phyloP scores from a whole-genome alignment of 2,888 invertebrate species.

The Acronicta leporina region DNA sequence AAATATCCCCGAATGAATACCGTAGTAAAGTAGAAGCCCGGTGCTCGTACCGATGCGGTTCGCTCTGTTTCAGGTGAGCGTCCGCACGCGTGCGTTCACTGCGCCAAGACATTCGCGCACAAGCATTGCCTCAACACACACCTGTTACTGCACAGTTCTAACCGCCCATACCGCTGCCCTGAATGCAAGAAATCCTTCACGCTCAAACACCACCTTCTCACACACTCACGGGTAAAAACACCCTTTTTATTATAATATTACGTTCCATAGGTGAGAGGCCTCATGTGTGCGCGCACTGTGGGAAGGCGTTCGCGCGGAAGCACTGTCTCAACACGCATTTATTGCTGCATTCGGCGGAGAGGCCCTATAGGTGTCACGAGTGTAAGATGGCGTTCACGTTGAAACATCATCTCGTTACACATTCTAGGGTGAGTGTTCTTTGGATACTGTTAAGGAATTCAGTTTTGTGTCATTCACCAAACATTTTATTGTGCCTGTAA shows the following conservation, averaged over 20 bases:
- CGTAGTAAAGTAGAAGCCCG: slow-evolving; percentile 20
- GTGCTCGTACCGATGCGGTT: slow-evolving; percentile 56
- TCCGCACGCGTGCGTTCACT: slow-evolving; percentile 92
- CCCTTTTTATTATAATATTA: slow-evolving; percentile 55
- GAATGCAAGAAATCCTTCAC: slow-evolving; percentile 95
- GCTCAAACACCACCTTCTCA: slow-evolving; percentile 93
- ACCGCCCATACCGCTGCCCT: slow-evolving; percentile 93
- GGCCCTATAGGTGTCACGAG: slow-evolving; percentile 95
- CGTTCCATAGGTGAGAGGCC: slow-evolving; percentile 91
- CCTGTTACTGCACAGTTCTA: slow-evolving; percentile 92
- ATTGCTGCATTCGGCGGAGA: slow-evolving; percentile 93
- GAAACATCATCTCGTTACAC: slow-evolving; percentile 95
- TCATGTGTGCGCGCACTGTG: slow-evolving; percentile 94
- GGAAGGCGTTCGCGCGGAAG: slow-evolving; percentile 94
- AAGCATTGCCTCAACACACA: slow-evolving; percentile 95
- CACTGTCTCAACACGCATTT: slow-evolving; percentile 95
- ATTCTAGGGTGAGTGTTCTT: slow-evolving; percentile 90
- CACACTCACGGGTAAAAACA: slow-evolving; percentile 91
- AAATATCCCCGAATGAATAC: neutral
- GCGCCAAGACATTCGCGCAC: slow-evolving; percentile 93
- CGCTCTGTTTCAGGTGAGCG: slow-evolving; percentile 90
- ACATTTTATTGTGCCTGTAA: too few relatives aligned
- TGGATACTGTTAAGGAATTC: neutral
- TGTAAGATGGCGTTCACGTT: slow-evolving; percentile 96
- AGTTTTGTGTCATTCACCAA: neutral